Conservation (phyloP, 2,113 vertebrate species). For the Chionodraco myersi region DNA sequence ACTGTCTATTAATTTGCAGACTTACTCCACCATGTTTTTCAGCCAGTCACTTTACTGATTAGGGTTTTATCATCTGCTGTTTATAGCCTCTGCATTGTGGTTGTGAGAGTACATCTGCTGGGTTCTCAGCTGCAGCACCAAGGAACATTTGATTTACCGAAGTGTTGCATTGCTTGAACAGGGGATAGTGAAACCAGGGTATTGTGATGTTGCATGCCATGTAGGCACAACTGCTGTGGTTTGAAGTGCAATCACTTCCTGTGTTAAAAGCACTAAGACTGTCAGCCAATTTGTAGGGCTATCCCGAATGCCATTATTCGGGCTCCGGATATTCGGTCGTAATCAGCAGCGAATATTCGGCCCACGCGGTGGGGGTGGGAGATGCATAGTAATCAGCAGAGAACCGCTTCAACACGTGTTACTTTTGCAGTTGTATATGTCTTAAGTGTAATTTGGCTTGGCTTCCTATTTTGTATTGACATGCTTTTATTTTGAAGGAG, state of each 20-base stretch:
- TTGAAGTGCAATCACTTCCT: constrained; percentile 26
- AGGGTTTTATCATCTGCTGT: constrained; percentile 4
- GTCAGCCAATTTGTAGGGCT: too few species aligned
- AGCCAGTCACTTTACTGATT: constrained; percentile 28
- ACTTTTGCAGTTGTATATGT: too few species aligned
- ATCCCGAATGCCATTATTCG: too few species aligned
- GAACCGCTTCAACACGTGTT: too few species aligned
- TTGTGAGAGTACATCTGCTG: not conserved
- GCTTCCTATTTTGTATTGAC: too few species aligned
- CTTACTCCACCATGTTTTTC: constrained; percentile 7
- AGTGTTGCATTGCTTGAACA: not conserved
- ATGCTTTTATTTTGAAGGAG: too few species aligned
- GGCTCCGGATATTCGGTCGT: too few species aligned
- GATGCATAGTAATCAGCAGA: too few species aligned
- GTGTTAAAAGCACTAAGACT: not conserved
- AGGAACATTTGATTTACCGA: constrained; percentile 9
- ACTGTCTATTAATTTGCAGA: constrained; percentile 4
- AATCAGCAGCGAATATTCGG: too few species aligned
- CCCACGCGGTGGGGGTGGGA: too few species aligned
- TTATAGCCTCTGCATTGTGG: not conserved
- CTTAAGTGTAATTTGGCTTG: too few species aligned
- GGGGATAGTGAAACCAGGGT: not conserved
- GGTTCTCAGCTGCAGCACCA: not conserved
- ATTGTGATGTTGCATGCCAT: not conserved
- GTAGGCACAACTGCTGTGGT: not conserved